phyloP scores from a whole-genome alignment of 2,797 vertebrate species.

The Syngnathus rostellatus region DNA sequence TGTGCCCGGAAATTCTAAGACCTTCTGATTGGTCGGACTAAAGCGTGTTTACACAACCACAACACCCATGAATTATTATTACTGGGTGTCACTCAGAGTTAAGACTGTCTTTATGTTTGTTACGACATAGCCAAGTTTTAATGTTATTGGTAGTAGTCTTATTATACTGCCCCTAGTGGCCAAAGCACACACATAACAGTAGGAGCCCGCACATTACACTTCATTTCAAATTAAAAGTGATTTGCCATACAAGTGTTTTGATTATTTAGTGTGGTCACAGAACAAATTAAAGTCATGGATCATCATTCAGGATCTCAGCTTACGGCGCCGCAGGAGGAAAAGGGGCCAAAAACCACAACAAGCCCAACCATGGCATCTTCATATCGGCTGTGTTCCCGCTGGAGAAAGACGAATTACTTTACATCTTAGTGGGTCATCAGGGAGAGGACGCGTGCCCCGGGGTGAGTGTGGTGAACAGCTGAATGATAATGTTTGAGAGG shows the following conservation, averaged over 20 bases:
- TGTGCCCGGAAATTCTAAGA: neutral
- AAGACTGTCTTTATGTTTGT: neutral
- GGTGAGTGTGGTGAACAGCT: conserved; percentile 59
- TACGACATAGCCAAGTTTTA: too few relatives aligned
- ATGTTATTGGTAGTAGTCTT: too few relatives aligned
- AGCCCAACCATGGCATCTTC: conserved; percentile 80
- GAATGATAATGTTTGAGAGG: neutral
- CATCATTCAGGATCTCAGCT: conserved; percentile 79
- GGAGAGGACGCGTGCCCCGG: conserved; percentile 86
- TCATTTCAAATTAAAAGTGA: neutral
- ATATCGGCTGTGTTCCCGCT: conserved; percentile 81
- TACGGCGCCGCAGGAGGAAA: conserved; percentile 85
- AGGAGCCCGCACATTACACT: neutral
- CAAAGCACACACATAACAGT: too few relatives aligned
- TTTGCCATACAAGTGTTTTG: neutral
- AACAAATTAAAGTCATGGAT: neutral
- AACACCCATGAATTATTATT: neutral
- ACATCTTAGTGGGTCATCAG: conserved; percentile 85
- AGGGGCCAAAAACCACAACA: conserved; percentile 87
- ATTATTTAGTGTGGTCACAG: neutral
- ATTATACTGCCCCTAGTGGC: too few relatives aligned
- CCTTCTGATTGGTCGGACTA: neutral
- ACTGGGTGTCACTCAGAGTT: too few relatives aligned
- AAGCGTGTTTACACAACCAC: neutral
- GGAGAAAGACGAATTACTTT: conserved; percentile 77